Percentiles rank a stretch among this genome's conserved stretches.
Evolutionary conservation across 2,113 vertebrate species (phyloP).

Genomic region (Anser cygnoides): DNA sequence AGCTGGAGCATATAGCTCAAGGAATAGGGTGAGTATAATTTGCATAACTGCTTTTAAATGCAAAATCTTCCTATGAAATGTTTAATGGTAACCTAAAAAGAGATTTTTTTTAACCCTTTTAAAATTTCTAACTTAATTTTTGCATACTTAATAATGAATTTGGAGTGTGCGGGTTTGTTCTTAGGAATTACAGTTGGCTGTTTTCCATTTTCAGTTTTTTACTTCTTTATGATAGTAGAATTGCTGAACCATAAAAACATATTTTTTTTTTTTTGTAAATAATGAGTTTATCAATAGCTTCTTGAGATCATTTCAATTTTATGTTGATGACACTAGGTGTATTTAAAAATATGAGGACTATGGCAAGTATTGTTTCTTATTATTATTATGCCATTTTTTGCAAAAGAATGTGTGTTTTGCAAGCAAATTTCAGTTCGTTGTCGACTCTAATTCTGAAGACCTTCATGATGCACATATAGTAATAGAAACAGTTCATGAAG

Average conservation of each 20-base stretch:
- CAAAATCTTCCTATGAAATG: neutral
- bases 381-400: neutral
- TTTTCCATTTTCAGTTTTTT: neutral
- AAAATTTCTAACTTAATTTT: neutral
- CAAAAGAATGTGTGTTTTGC: neutral
- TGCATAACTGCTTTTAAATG: neutral
- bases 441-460: neutral
- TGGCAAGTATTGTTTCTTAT: neutral
- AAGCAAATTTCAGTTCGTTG: neutral
- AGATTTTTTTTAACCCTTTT: neutral
- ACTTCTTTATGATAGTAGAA: neutral
- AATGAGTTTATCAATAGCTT: neutral
- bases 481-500: neutral
- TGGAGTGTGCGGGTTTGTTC: neutral
- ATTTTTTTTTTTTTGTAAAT: neutral
- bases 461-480: neutral
- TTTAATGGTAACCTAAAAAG: neutral
- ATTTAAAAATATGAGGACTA: neutral
- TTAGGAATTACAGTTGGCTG: neutral
- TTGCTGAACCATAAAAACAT: neutral
- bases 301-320: neutral
- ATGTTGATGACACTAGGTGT: neutral
- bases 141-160: neutral
- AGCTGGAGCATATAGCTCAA: conserved; percentile 90
- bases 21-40: conserved; percentile 85